These are phyloP conservation scores for Drosophila macrothrix DNA, from an alignment of 2,888 invertebrate genomes.

Conservation along the genomic window DNA sequence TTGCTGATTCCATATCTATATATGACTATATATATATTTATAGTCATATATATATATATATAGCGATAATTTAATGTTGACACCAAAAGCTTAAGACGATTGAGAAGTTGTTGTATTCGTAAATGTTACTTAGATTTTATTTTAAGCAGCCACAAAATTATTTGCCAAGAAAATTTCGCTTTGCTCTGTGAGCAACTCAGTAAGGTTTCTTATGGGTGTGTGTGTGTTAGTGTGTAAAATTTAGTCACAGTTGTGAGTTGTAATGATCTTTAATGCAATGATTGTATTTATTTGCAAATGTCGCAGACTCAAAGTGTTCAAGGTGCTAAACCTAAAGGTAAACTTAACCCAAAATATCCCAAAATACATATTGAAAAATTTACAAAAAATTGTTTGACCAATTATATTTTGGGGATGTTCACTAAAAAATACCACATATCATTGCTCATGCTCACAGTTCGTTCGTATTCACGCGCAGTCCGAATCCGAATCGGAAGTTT, in stretches of 20 bases:
- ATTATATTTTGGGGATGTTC: conserved; percentile 29
- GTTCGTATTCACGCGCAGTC: conserved; percentile 34
- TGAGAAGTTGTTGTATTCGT: conserved; percentile 22
- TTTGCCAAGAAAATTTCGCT: conserved; percentile 45
- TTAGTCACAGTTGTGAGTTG: conserved; percentile 73
- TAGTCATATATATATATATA: neutral
- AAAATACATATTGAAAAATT: conserved; percentile 62
- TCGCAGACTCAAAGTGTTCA: conserved; percentile 46
- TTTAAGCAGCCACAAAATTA: conserved; percentile 82
- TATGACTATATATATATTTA: neutral
- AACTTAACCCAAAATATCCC: conserved; percentile 61
- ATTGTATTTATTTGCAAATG: conserved; percentile 55
- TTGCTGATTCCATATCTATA: conserved; percentile 8
- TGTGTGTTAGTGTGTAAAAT: conserved; percentile 43
- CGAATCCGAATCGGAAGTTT: conserved; percentile 49
- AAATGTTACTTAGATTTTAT: conserved; percentile 47
- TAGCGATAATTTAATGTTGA: conserved; percentile 49
- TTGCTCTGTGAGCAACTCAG: conserved; percentile 63
- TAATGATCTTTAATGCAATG: conserved; percentile 53
- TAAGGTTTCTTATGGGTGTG: conserved; percentile 30
- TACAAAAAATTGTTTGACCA: conserved; percentile 38
- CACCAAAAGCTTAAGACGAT: conserved; percentile 62
- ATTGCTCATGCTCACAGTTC: conserved; percentile 70
- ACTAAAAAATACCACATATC: conserved; percentile 74
- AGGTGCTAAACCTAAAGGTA: conserved; percentile 59